Evolutionary conservation across 2,888 invertebrate genomes (phyloP), one percentile per base, ranked within the genome.

Genomic region (Ypsolopha sequella): DNA sequence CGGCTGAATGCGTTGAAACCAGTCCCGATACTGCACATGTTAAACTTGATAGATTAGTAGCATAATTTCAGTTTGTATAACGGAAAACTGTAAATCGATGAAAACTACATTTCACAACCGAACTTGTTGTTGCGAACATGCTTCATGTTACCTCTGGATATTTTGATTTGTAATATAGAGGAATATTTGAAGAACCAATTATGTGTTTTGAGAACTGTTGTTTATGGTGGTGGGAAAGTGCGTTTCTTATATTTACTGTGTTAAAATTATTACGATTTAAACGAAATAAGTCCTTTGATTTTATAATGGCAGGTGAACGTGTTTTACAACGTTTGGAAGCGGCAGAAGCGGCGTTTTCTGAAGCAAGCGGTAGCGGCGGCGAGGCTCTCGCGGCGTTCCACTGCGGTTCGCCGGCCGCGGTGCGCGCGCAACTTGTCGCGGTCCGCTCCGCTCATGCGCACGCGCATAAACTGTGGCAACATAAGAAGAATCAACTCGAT

Each of bases 401-500:
- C 58, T 92, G 92, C 62, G 90, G 91, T 59, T 89, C 91, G 58
- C 89, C 90, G 49, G 84, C 87, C 53, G 89, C 94, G 48, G 93
- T 95, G 51, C 89, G 95, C 60, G 91, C 94, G 60, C 95, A 95
- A 75, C 88, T 95, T 51, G 93, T 95, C 64, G 93, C 95, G 55
- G 94, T 97, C 34, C 94, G 96, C 60, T 92, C 94, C 6, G 94
- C 95, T 0, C 95, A 97, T 67, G 95, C 96, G 70, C 95, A 97
- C 68, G 91, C 98, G 48, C 90, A 96, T 57, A 96, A 96, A 66
- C 87, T 96, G 53, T 99, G 98, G 98, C 96, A 97, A 70, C 94
- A 95, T 65, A 97, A 98, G 73, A 95, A 97, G 71, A 90, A 94
- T 66, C 95, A 97, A 76, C 88, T 99, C 57, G 98, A 98, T 71